Base-by-base conservation (phyloP, 1,140 invertebrate species). In the Neodiprion lecontei region DNA sequence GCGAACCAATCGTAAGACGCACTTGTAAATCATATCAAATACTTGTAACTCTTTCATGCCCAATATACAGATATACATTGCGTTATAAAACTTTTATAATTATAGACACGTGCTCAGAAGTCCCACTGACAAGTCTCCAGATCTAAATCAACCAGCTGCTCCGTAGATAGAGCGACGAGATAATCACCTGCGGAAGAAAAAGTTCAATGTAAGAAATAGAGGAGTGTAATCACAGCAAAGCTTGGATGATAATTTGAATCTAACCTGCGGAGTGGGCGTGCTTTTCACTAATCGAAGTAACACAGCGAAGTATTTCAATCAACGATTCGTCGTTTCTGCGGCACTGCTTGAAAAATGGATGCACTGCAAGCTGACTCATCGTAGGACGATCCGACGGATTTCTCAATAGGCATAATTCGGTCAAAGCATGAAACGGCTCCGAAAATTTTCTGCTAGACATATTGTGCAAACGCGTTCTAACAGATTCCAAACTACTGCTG, bases 341-440 rank as follows among this genome's bases (percentile, higher is more conserved):
- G 68, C 88, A 89, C 76, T 93, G 91, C 85, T 95, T 96, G 80
- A 96, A 94, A 86, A 96, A 96, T 9, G 91, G 87, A 84, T 97
- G 95, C 71, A 87, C 90, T 21, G 95, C 84, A 65, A 96, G 84
- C 79, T 93, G 91, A 2, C 85, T 82, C n/a, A 92, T 89, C 48
- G 90, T 88, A 73, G 93, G 94, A 76, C 95, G 88, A 77, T 90
- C 88, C 9, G 85, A 84, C 2, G 93, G 91, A 79, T 94, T 93
- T 76, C 91, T 91, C 79, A 92, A 89, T 50, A 94, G 83, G 87
- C 94, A 95, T 10, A 93, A 81, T 78, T 94, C 92, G 61, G 92
- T 91, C 78, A 96, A 91, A 73, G 93, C 90, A 86, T 96, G 95
- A 82, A 96, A 94, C 79, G 91, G 85, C 76, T 93, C 91, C 28